Percentiles rank a stretch among this genome's conserved stretches.
phyloP scores from a whole-genome alignment of 2,888 invertebrate genomes.

The Meliscaeva auricollis region DNA sequence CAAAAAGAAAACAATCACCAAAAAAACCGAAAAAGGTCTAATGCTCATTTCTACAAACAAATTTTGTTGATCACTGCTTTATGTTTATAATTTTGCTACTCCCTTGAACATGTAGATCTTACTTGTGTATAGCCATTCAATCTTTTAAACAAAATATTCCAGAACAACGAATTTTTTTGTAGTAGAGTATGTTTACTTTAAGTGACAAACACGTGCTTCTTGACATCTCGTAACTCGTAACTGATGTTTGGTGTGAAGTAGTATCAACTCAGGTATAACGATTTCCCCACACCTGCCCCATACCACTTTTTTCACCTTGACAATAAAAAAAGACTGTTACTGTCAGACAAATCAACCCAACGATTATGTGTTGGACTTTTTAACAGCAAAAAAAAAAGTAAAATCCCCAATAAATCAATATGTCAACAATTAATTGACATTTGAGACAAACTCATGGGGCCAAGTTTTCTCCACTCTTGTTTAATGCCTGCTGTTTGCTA shows the following conservation, averaged over 20 bases:
- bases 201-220: background rate
- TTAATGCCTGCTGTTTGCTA: background rate
- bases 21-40: no score
- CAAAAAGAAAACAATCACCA: no score
- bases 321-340: constrained; percentile 24
- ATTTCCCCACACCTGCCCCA: background rate
- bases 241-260: background rate
- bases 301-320: constrained; percentile 53
- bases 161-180: no score
- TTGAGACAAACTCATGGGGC: constrained; percentile 64
- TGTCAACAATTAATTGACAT: constrained; percentile 67
- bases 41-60: no score
- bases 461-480: constrained; percentile 49
- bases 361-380: constrained; percentile 20
- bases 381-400: constrained; percentile 22
- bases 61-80: no score
- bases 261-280: background rate
- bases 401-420: constrained; percentile 67
- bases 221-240: background rate
- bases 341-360: constrained; percentile 54
- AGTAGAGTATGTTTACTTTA: no score
- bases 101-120: no score
- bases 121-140: no score
- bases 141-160: no score
- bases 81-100: no score